Evolutionary conservation across 2,888 invertebrate species (phyloP), one percentile per base, ranked within the genome.

Genomic region (Drosophila engyochracea): DNA sequence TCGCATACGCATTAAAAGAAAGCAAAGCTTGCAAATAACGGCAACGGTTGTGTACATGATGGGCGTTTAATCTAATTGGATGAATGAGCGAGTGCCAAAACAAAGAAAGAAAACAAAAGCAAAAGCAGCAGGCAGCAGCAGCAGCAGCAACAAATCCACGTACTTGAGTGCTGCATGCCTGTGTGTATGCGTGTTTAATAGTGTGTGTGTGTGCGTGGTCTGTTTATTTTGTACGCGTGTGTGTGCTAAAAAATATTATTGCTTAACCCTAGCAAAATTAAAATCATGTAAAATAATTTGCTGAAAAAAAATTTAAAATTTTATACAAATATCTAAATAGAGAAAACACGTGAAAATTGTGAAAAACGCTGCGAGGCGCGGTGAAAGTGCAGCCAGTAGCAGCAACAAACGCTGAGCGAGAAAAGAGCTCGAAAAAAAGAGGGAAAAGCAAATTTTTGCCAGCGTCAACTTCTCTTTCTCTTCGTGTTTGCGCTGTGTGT

Each of bases 261-360:
- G 89, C 84, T 82, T 73, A 88, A 83, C 78, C 70, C 76, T 79
- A 76, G 72, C 81, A 70, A 73, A 75, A 58, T 16, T 25, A 47
- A 47, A 74, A 67, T 73, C 80, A 67, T 70, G 63, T 74, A 68
- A 76, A 79, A 74, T 74, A 25, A 47, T 47, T 47, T 47, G 9
- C 53, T 70, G 44, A 53, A 37, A 53, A 74, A 81, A 66, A 61
- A 68, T 49, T 44, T 41, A 70, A 82, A 66, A 60, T 74, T 55
- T 58, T 70, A 72, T 44, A 51, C 51, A 63, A 68, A 67, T 59
- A 53, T 25, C 49, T 22, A 63, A 28, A 19, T 65, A 63, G 54
- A 71, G 70, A 85, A 76, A 81, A 79, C 87, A 79, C 79, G 89
- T 81, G 84, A 79, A 86, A 81, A 84, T 79, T 83, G 75, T 81